Percentiles rank a stretch among this genome's conserved stretches.
phyloP scores from a whole-genome alignment of 2,888 invertebrate species.

The Eristalinus sepulchralis region DNA sequence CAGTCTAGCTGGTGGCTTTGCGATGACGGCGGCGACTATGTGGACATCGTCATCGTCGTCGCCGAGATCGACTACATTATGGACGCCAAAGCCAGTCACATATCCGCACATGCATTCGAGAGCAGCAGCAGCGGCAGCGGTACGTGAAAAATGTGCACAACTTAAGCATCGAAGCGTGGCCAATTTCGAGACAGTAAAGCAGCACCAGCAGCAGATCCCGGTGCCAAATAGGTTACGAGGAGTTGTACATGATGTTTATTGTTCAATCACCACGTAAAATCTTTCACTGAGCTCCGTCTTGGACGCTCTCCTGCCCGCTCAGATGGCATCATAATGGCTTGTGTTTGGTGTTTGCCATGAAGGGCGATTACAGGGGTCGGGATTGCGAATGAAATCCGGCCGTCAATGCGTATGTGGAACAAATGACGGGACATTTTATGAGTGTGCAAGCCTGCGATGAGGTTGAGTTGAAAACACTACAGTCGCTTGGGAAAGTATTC shows the following conservation, averaged over 20 bases:
- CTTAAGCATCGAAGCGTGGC: slow-evolving; percentile 55
- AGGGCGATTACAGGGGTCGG: neutral
- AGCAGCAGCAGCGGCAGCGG: neutral
- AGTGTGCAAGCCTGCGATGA: too few relatives aligned
- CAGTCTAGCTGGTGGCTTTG: slow-evolving; percentile 15
- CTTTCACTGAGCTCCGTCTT: slow-evolving; percentile 67
- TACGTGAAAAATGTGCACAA: slow-evolving; percentile 50
- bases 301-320: slow-evolving; percentile 44
- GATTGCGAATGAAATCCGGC: neutral
- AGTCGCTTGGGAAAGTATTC: too few relatives aligned
- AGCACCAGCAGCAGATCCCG: slow-evolving; percentile 35
- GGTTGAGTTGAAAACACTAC: too few relatives aligned
- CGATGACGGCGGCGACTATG: slow-evolving; percentile 8
- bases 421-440: too few relatives aligned
- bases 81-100: slow-evolving; percentile 20
- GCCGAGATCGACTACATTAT: slow-evolving; percentile 12
- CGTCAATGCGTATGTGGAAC: neutral
- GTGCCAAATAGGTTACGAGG: slow-evolving; percentile 69
- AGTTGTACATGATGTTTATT: slow-evolving; percentile 69
- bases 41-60: slow-evolving; percentile 3
- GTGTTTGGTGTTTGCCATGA: slow-evolving; percentile 17
- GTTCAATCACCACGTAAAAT: slow-evolving; percentile 71
- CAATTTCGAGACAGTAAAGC: slow-evolving; percentile 51
- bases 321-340: slow-evolving; percentile 52
- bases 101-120: neutral